Conservation (phyloP, 2,113 vertebrate genomes). For the Dipodomys spectabilis region DNA sequence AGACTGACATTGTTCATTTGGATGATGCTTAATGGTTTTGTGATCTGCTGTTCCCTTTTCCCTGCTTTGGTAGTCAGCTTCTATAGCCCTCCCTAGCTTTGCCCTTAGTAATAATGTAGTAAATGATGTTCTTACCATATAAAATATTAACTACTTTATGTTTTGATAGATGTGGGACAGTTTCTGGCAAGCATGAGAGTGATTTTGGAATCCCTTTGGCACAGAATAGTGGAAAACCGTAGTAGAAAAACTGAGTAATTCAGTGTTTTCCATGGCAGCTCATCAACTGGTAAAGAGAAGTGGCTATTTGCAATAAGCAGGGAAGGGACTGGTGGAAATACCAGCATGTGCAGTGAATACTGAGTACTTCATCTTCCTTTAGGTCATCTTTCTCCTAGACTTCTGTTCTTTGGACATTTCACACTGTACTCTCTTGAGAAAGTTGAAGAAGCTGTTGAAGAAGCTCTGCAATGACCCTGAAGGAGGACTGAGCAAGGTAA, state of each 20-base stretch:
- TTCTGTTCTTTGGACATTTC: slow-evolving; percentile 94
- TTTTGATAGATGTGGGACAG: slow-evolving; percentile 92
- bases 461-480: slow-evolving; percentile 90
- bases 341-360: accelerated
- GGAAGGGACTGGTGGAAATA: background rate
- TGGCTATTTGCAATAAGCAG: background rate
- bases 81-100: background rate
- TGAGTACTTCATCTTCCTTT: slow-evolving; percentile 10
- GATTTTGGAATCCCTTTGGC: slow-evolving; percentile 91
- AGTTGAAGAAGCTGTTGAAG: slow-evolving; percentile 91
- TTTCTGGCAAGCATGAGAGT: slow-evolving; percentile 90
- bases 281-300: slow-evolving; percentile 94
- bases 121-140: too few relatives aligned
- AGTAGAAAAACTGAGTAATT: slow-evolving; percentile 92
- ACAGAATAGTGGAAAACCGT: slow-evolving; percentile 89
- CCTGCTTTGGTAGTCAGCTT: too few relatives aligned
- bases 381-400: slow-evolving; percentile 97
- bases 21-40: too few relatives aligned
- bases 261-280: slow-evolving; percentile 94
- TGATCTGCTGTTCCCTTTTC: too few relatives aligned
- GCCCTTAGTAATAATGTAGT: too few relatives aligned
- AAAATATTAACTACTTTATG: slow-evolving; percentile 38
- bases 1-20: too few relatives aligned
- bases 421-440: slow-evolving; percentile 91
- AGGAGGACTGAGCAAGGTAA: slow-evolving; percentile 91